Base-by-base conservation (phyloP, 1,140 invertebrate species). In the Globodera ellingtonae region DNA sequence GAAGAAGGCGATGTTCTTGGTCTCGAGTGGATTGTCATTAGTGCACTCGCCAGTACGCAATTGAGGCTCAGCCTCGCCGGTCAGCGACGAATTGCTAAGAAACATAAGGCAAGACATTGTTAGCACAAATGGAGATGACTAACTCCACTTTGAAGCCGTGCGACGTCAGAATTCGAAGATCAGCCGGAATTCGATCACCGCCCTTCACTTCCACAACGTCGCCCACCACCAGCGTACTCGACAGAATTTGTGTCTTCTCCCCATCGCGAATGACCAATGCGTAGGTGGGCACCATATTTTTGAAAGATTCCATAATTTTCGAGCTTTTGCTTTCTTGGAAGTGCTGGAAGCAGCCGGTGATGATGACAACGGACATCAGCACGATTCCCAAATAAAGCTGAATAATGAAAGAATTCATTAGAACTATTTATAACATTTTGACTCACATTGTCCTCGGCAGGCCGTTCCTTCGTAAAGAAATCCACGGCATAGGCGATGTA, bases 291-390 rank as follows among this genome's bases (percentile, higher is more conserved):
- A 92, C 90, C 90, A 92, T 89, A 75, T 91, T 91, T 81, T 91
- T 91, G 88, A 92, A 92, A 46, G 91, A 92, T 77, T 92, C 93
- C 93, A 94, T 94, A 21, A 94, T 93, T 79, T 92, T 91, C 15
- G 92, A 90, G 82, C 94, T 96, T 91, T 97, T 97, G 90, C 94
- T 94, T 92, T 98, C 95, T 92, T 98, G 96, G 90, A 96, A 97
- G 91, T 97, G 98, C 82, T 96, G 97, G 92, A 98, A 98, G 90
- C 95, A 94, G 89, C 95, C 95, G 87, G 95, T 97, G 85, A 98
- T 94, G 90, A 98, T 94, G 78, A 98, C 96, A 85, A 98, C 96
- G 90, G 94, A 94, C 85, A 95, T 93, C 90, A 98, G 92, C 89
- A 97, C 95, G 90, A 97, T 93, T 89, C 96, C 96, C 88, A 98